Base-by-base conservation (phyloP, 2,113 vertebrate genomes). In the Oenanthe melanoleuca region DNA sequence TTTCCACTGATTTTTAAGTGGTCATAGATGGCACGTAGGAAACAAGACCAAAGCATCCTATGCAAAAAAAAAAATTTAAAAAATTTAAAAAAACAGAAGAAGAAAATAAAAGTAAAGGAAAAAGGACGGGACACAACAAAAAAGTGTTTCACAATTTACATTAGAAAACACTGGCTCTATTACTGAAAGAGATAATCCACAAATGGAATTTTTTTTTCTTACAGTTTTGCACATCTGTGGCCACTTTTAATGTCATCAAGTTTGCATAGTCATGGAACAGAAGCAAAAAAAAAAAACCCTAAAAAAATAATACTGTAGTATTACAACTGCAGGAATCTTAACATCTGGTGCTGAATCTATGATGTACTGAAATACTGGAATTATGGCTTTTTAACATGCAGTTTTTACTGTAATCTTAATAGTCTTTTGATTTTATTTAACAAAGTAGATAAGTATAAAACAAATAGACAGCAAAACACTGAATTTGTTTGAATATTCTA, bases 271-370 rank as follows among this genome's bases (percentile, higher is more conserved):
- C 91, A 91, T 93, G 96, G 97, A 97, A 97, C 90, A 96, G 97
- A 97, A 97, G 97, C 97, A 98, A 97, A 98, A 37, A 37, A 37
- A 97, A 97, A 89, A 65, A 77, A 40, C 3, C 92, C 86, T 25
- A 52, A 79, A 96, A 95, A 95, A 81, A 94, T 75, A 96, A 97
- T 96, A 79, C 97, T 97, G 97, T 97, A 97, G 95, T 97, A 42
- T 95, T 94, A 92, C 93, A 91, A 97, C 95, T 97, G 96, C 97
- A 97, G 97, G 97, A 97, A 97, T 97, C 96, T 96, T 97, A 98
- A 97, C 97, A 97, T 98, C 97, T 98, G 99, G 99, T 99, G 99
- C 99, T 99, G 98, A 98, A 95, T 98, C 96, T 98, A 96, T 34
- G 78, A 97, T 97, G 94, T 98, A 98, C 98, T 98, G 97, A 98